phyloP scores from a whole-genome alignment of 2,888 invertebrate species.

The Exocentrus adspersus region DNA sequence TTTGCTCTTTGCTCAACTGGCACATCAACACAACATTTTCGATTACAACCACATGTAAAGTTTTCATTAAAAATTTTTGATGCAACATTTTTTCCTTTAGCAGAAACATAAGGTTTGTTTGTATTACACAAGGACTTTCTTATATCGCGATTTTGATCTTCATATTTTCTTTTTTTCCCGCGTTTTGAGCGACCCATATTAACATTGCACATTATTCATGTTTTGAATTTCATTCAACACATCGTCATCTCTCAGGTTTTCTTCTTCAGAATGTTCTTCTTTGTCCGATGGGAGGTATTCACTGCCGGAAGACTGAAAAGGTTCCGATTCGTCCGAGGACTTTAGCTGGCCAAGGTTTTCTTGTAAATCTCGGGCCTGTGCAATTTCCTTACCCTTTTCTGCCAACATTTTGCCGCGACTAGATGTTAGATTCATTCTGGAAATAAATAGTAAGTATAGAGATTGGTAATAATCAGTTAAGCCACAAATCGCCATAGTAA shows the following conservation, averaged over 20 bases:
- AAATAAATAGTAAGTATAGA: not conserved
- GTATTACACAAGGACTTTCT: not conserved
- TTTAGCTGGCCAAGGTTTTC: not conserved
- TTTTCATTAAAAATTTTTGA: not conserved
- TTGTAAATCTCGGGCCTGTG: not conserved
- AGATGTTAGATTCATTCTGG: not conserved
- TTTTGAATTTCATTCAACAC: not conserved
- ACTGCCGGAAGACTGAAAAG: not conserved
- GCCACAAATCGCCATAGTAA: not conserved
- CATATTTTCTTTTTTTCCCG: not conserved
- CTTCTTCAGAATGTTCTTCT: not conserved
- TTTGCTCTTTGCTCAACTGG: not conserved
- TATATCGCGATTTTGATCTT: not conserved
- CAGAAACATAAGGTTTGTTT: not conserved
- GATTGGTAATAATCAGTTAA: not conserved
- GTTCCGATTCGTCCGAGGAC: not conserved
- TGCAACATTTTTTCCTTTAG: not conserved
- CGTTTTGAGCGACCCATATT: not conserved
- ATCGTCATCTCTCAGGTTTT: not conserved
- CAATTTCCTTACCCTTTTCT: not conserved
- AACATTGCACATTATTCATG: not conserved
- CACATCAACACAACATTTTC: not conserved
- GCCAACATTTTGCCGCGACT: not conserved
- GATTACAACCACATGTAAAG: not conserved
- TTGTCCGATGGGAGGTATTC: not conserved